Base-by-base conservation (phyloP, 2,113 vertebrate genomes). In the Rhadina sibilatrix region DNA sequence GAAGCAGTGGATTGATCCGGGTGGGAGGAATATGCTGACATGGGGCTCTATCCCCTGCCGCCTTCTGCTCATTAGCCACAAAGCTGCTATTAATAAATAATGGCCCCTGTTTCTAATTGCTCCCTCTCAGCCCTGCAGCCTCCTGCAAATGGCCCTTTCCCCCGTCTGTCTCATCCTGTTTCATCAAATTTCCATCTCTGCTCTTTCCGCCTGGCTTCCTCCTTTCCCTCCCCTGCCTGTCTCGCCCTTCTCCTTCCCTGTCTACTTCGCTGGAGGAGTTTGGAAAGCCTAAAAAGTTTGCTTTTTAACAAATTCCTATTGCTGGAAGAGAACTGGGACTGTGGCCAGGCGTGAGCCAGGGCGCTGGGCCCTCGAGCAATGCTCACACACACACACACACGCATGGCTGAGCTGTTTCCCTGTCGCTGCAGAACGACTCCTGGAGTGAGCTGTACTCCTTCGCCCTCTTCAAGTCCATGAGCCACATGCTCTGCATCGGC, bases 381-480 rank as follows among this genome's bases (percentile, higher is more conserved):
- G 40, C 18, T 16, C 66, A 24, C 53, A 25, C 50, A 49, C 38
- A 37, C 44, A 33, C 35, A 20, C 6, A 2, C 9, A 37, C 50
- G 53, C 53, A 60, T 5, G 46, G 76, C 92, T 90, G 76, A 83
- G 50, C 12, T 2, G 2, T 15, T 15, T 66, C 57, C 42, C 35
- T 94, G 87, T 79, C 19, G 2, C 90, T 91, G 85, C 98, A 99
- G 99, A 99, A 99, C 2, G 98, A 99, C 97, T 98, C 99, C 0
- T 99, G 99, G 99, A 99, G 98, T 2, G 99, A 99, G 97, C 98
- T 99, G 14, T 99, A 99, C 92, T 99, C 99, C 96, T 99, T 99
- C 6, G 99, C 99, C 15, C 98, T 99, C 93, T 99, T 99, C 98
- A 99, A 99, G 97, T 99, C 99, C 82, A 99, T 99, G 99, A 99